phyloP scores from a whole-genome alignment of 2,888 invertebrate species.

The Rhabditoides inermis region DNA sequence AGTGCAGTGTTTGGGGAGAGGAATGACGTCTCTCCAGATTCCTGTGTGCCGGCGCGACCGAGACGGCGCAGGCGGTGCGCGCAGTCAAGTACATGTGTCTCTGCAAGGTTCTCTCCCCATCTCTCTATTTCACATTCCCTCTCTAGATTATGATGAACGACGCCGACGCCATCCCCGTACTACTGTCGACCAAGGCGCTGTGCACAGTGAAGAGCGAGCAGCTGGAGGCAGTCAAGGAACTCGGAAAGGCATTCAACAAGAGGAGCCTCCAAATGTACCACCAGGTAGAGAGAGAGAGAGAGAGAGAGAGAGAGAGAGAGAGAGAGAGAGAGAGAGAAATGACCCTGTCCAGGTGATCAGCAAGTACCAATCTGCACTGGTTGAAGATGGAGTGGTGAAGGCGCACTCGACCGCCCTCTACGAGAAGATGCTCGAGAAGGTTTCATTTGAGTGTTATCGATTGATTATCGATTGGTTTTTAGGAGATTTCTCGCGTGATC shows the following conservation, averaged over 20 bases:
- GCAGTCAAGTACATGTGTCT: constrained; percentile 98
- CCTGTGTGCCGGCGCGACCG: no score
- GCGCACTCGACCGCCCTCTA: constrained; percentile 92
- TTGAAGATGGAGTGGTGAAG: constrained; percentile 83
- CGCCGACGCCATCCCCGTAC: no score
- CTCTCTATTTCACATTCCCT: background rate
- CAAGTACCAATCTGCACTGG: constrained; percentile 70
- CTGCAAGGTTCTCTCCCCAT: constrained; percentile 69
- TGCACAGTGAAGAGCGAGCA: no score
- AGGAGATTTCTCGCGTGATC: constrained; percentile 70
- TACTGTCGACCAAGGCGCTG: no score
- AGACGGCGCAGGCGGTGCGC: constrained; percentile 78
- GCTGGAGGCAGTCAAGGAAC: constrained; percentile 4
- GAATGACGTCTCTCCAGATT: no score
- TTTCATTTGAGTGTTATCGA: background rate
- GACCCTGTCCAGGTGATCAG: constrained; percentile 64
- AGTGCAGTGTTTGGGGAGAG: constrained; percentile 77
- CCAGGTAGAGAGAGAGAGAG: no score
- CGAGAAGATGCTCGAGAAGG: constrained; percentile 97
- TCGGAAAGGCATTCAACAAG: constrained; percentile 8
- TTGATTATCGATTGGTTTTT: background rate
- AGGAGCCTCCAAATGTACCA: constrained; percentile 3
- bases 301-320: no score
- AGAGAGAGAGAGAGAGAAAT: no score
- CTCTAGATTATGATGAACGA: no score